Base-by-base conservation (phyloP, 2,113 vertebrate species). In the Tricholaema leucomelas region DNA sequence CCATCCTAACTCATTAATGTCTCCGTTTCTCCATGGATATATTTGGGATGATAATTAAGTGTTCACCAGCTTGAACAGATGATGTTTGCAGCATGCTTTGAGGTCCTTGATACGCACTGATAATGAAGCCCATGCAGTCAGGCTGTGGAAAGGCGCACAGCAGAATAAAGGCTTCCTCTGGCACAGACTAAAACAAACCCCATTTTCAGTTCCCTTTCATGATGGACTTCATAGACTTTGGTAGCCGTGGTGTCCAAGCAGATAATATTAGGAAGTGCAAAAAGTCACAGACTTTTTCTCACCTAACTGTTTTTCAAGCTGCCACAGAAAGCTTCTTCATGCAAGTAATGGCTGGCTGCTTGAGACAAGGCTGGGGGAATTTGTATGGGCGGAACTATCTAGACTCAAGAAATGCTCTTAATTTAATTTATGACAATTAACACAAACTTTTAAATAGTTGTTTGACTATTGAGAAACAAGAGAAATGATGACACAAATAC, bases 111-210 rank as follows among this genome's bases (percentile, higher is more conserved):
- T 96, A 80, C 78, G 90, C 72, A 54, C 72, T 69, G 81, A 85
- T 95, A 96, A 96, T 89, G 85, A 94, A 95, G 69, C 73, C 75
- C 76, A 58, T 82, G 89, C 64, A 89, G 86, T 74, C 92, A 91
- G 78, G 42, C 88, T 91, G 81, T 82, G 81, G 78, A 56, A 94
- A 70, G 87, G 67, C 60, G 87, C 52, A 56, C 54, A 75, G 67
- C 1, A 81, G 85, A 93, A 95, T 80, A 91, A 94, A 96, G 72
- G 64, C 72, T 88, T 71, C 78, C 88, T 55, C 66, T 76, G 85
- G 86, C 95, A 84, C 38, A 87, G 30, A 25, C 75, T 93, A 82
- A 95, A 95, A 87, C 81, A 96, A 93, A 66, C 42, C 24, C 46
- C 23, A 21, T 89, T 95, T 95, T 70, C 74, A 70, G 71, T 81